These are phyloP conservation scores for Antennarius striatus DNA, from an alignment of 2,113 vertebrate species.

Conservation along the genomic window DNA sequence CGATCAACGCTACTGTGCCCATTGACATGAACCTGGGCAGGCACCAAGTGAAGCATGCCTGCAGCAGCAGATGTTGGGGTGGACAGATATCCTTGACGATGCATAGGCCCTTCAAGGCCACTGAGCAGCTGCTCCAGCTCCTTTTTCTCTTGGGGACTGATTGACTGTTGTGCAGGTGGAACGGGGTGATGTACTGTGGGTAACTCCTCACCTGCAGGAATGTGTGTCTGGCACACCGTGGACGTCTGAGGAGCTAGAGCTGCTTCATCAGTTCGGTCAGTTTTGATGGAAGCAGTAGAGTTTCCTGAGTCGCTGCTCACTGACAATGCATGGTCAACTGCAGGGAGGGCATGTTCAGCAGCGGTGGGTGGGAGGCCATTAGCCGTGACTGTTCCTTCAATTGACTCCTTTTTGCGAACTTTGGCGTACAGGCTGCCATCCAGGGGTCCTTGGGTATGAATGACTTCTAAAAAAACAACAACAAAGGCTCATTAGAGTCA, in stretches of 20 bases:
- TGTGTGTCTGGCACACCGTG: constrained; percentile 67
- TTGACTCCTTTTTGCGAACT: constrained; percentile 96
- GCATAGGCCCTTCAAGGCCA: constrained; percentile 87
- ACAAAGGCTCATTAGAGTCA: constrained; percentile 33
- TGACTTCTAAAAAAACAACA: constrained; percentile 82
- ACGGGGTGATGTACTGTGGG: constrained; percentile 33
- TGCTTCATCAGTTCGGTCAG: constrained; percentile 91
- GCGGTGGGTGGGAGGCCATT: constrained; percentile 78
- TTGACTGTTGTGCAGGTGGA: constrained; percentile 66
- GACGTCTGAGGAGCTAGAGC: constrained; percentile 55
- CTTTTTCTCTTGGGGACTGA: constrained; percentile 92
- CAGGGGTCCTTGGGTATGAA: constrained; percentile 94
- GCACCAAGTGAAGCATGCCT: constrained; percentile 86
- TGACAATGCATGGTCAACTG: constrained; percentile 91
- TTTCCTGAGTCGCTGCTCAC: constrained; percentile 98
- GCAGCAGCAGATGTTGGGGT: constrained; percentile 54
- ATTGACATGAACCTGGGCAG: constrained; percentile 94
- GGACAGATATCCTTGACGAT: constrained; percentile 77
- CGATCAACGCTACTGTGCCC: constrained; percentile 85
- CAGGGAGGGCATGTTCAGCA: constrained; percentile 69
- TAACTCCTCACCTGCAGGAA: constrained; percentile 35
- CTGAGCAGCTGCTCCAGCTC: constrained; percentile 94
- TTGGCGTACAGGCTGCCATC: constrained; percentile 98
- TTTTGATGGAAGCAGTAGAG: constrained; percentile 96
- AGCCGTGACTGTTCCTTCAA: constrained; percentile 78